Percentiles rank a stretch among this genome's conserved stretches.
These are phyloP conservation scores for Leucophenga varia DNA, from an alignment of 1,140 invertebrate genomes.

Conservation along the genomic window DNA sequence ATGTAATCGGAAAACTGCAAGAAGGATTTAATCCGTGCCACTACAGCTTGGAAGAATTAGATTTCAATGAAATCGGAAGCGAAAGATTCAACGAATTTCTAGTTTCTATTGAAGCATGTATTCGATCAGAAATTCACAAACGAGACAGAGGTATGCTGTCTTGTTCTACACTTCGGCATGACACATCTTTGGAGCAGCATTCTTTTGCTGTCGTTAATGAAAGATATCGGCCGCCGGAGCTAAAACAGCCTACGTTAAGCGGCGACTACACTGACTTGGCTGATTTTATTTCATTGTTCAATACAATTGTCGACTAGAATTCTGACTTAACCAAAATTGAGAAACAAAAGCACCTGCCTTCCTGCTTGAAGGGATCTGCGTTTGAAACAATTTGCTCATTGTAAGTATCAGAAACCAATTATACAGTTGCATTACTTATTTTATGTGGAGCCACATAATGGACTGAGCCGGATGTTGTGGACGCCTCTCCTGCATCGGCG, in stretches of 20 bases:
- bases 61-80: background rate
- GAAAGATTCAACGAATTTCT: background rate
- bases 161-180: background rate
- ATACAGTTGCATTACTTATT: too few relatives aligned
- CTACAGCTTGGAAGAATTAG: background rate
- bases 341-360: too few relatives aligned
- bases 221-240: too few relatives aligned
- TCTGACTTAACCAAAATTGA: constrained; percentile 1
- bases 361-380: background rate
- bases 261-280: constrained; percentile 6
- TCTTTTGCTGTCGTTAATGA: too few relatives aligned
- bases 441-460: too few relatives aligned
- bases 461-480: too few relatives aligned
- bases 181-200: too few relatives aligned
- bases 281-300: constrained; percentile 3
- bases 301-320: constrained; percentile 1
- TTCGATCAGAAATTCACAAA: background rate
- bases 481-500: too few relatives aligned
- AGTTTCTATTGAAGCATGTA: background rate
- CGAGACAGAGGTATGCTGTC: background rate
- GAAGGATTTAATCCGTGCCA: background rate
- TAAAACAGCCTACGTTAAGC: constrained; percentile 1
- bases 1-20: background rate
- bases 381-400: constrained; percentile 3
- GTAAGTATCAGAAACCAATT: background rate